Evolutionary conservation across 1,140 invertebrate genomes (phyloP), one percentile per base, ranked within the genome.

Genomic region (Penaeus japonicus): DNA sequence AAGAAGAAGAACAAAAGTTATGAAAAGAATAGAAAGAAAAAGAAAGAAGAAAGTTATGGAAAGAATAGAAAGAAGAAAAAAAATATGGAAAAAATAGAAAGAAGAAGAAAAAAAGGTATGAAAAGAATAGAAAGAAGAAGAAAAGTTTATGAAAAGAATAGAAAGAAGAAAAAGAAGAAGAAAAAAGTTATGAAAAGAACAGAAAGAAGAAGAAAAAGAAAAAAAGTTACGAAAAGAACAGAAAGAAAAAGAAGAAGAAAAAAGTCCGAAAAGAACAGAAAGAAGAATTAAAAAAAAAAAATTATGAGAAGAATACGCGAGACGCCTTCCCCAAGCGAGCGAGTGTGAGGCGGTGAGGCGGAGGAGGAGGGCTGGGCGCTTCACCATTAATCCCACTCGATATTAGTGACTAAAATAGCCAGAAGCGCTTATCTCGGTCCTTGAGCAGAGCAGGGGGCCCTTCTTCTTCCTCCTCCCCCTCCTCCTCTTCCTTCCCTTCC

Each of bases 371-470:
- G 24, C 22, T 17, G 73, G 78, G 12, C 70, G 39, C 84, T 73
- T 57, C 54, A 7, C 75, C 75, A 87, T 87, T 87, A 87, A 87
- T 87, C 75, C 75, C 75, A 24, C 27, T 77, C 59, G 85, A 87
- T 87, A 87, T 87, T 87, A 87, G 85, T 17, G 75, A 87, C 85
- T 70, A 80, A 87, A 87, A 87, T 87, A 87, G 77, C 77, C 75
- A 85, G 57, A 70, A 54, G 78, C 70, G 73, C 84, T 85, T 85
- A 85, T 85, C 84, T 84, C 27, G 22, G 54, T 22, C 30, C 54
- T 77, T 20, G 75, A 85, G 84, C 54, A 24, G 70, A 30, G 73
- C 1, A 53, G 5, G 35, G 10, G 70, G 39, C 4, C 4, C 1
- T 10, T 10, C 39, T 39, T 39, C 39, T 10, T 39, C 39, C 39